Evolutionary conservation across 1,140 invertebrate species (phyloP).

Genomic region (Euura lappo): DNA sequence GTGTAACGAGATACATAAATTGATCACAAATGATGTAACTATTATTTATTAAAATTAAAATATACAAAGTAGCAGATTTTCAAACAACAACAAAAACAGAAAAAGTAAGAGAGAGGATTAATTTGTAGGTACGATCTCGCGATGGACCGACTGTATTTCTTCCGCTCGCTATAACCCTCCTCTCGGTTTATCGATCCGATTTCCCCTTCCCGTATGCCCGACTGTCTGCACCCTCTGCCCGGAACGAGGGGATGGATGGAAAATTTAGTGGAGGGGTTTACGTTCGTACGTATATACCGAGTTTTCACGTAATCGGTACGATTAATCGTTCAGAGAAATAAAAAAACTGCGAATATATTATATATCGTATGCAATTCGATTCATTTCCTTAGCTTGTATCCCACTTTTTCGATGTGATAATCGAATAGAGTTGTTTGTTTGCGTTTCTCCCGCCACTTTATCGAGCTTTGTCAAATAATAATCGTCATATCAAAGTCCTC

Average conservation of each 20-base stretch:
- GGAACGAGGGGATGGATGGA: neutral
- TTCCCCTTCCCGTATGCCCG: neutral
- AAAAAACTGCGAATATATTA: neutral
- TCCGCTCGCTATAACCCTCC: neutral
- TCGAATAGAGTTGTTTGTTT: neutral
- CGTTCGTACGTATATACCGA: neutral
- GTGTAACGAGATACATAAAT: too few relatives aligned
- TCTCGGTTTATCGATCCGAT: neutral
- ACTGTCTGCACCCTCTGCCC: constrained; percentile 1
- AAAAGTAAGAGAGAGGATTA: neutral
- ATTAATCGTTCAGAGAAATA: neutral
- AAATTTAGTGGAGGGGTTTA: neutral
- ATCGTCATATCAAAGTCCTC: neutral
- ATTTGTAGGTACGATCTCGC: neutral
- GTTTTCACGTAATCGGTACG: neutral
- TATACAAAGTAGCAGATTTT: too few relatives aligned
- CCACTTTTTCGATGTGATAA: neutral
- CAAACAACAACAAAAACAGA: neutral
- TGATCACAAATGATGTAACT: too few relatives aligned
- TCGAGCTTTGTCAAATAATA: constrained; percentile 2
- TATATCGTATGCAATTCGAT: neutral
- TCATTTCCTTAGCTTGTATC: neutral
- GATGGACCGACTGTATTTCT: constrained; percentile 4
- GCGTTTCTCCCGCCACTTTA: neutral
- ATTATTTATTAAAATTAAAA: too few relatives aligned